Base-by-base conservation (phyloP, 1,140 invertebrate genomes). In the Ceratosolen fusciceps region DNA sequence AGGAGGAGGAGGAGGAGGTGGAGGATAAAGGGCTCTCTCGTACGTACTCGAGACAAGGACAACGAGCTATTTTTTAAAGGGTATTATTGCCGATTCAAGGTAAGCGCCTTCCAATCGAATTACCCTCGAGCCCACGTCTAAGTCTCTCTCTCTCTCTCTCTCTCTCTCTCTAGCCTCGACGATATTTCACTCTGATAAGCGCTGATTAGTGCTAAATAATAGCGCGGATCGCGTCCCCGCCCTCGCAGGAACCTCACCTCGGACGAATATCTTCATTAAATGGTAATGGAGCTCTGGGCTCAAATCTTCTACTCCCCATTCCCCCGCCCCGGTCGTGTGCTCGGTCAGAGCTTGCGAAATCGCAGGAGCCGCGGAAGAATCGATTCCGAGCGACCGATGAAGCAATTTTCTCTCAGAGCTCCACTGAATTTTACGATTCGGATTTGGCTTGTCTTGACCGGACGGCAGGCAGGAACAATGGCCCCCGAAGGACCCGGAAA, bases 401-500 rank as follows among this genome's bases (percentile, higher is more conserved):
- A 73, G 71, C 71, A 56, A 73, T 73, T 73, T 73, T 73, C 71
- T 54, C 21, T 73, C 52, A 73, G 39, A 73, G 71, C 71, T 54
- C 5, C 52, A 19, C 58, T 5, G n/a, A 58, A 73, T 58, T 24
- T 56, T 39, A 29, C 31, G 39, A 73, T 21, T 49, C 24, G 54
- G 58, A 73, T 73, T 43, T 73, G 49, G 71, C 58, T 52, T 73
- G 37, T 73, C 52, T 73, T 73, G 52, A 31, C 21, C 26, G 2
- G 26, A 19, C 58, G 26, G n/a, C 58, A 29, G 24, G 39, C 39
- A 43, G 12, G 12, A 5, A 43, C 39, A 5, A 12, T 12, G 39
- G n/a, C n/a, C n/a, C n/a, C n/a, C n/a, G n/a, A n/a, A n/a, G n/a
- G n/a, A n/a, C n/a, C n/a, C n/a, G n/a, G n/a, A n/a, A n/a, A n/a